phyloP scores from a whole-genome alignment of 1,140 invertebrate species.

The Zaprionus capensis region DNA sequence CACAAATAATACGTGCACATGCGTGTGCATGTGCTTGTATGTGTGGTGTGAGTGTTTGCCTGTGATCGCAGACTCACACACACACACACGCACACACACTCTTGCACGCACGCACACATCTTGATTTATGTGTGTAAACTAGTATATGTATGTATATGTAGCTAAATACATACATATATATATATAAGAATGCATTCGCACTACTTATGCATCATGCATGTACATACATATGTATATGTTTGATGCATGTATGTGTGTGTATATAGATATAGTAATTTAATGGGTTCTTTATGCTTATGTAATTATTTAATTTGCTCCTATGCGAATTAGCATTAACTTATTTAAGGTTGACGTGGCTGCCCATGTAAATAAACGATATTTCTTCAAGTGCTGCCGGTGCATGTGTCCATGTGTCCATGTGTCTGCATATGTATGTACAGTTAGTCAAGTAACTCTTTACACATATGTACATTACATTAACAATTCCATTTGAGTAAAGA shows the following conservation, averaged over 20 bases:
- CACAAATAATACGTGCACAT: conserved; percentile 3
- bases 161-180: conserved; percentile 4
- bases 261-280: conserved; percentile 37
- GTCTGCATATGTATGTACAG: neutral
- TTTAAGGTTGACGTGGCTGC: conserved; percentile 60
- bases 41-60: conserved; percentile 11
- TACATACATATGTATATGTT: neutral
- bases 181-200: conserved; percentile 3
- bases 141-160: conserved; percentile 11
- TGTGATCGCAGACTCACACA: neutral
- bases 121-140: neutral
- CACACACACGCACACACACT: neutral
- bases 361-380: conserved; percentile 53
- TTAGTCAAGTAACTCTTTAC: too few relatives aligned
- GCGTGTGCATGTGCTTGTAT: conserved; percentile 3
- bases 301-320: conserved; percentile 37
- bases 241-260: conserved; percentile 16
- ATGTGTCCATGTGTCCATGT: conserved; percentile 8
- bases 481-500: too few relatives aligned
- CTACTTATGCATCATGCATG: neutral
- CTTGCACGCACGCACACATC: neutral
- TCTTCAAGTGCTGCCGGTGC: conserved; percentile 22
- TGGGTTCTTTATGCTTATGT: conserved; percentile 32
- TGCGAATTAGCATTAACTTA: conserved; percentile 42
- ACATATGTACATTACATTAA: too few relatives aligned